Conservation (phyloP, 2,113 vertebrate species). For the Rhynchomys soricoides region DNA sequence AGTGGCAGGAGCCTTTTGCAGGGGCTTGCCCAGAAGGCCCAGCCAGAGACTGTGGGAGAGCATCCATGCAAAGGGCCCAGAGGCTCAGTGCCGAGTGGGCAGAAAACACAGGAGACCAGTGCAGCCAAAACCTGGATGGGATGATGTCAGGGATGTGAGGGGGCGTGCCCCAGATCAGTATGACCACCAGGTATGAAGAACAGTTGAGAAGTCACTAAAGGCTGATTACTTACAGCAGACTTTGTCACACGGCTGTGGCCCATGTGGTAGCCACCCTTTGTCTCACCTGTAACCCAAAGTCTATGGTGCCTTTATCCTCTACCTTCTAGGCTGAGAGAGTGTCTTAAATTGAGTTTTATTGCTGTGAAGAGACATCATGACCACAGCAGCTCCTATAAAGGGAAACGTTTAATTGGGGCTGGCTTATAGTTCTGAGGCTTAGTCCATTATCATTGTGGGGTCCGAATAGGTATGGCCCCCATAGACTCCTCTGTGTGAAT, state of each 20-base stretch:
- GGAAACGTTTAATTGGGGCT: background rate
- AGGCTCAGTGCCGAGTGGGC: background rate
- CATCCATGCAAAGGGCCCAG: background rate
- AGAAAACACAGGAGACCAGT: background rate
- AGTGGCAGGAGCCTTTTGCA: background rate
- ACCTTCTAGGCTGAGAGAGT: background rate
- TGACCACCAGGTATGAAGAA: background rate
- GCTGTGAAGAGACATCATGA: background rate
- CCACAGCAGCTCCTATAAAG: background rate
- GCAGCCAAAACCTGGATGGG: too few relatives aligned
- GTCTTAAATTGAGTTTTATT: background rate
- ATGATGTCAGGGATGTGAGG: too few relatives aligned
- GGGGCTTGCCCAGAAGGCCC: background rate
- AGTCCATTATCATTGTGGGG: background rate
- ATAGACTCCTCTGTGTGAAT: too few relatives aligned
- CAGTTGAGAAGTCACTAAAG: background rate
- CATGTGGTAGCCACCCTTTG: too few relatives aligned
- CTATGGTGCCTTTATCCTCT: background rate
- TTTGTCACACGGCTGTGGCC: background rate
- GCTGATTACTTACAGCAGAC: background rate
- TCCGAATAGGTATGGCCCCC: background rate
- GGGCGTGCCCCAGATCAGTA: rapidly evolving
- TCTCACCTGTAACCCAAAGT: background rate
- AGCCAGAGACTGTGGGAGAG: background rate
- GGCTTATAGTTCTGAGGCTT: background rate